Percentiles rank a stretch among this genome's conserved stretches.
Evolutionary conservation across 2,797 vertebrate species (phyloP).

Genomic region (Vultur gryphus): DNA sequence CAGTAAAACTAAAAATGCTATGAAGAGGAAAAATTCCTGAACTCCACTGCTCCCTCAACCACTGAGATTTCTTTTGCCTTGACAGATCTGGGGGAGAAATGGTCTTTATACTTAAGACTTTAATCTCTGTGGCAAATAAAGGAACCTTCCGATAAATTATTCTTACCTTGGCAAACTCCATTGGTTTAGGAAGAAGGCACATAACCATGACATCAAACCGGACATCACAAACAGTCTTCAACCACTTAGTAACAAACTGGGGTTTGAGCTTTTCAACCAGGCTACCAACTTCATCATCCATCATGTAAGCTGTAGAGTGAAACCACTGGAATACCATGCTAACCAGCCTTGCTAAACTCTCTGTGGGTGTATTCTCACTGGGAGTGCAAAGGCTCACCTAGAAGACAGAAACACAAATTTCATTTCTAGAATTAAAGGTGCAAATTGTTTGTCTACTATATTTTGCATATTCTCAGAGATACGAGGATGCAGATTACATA

Average conservation of each 20-base stretch:
- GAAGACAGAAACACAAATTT: slow-evolving; percentile 12
- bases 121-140: not conserved
- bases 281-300: slow-evolving; percentile 98
- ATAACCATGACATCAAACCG: slow-evolving; percentile 99
- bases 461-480: not conserved
- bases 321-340: slow-evolving; percentile 99
- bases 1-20: not conserved
- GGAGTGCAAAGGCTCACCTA: slow-evolving; percentile 98
- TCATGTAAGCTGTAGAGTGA: slow-evolving; percentile 98
- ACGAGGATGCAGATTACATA: not conserved
- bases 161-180: slow-evolving; percentile 96
- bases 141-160: not conserved
- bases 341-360: slow-evolving; percentile 94
- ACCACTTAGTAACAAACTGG: slow-evolving; percentile 98
- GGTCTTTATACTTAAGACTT: not conserved
- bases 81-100: not conserved
- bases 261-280: slow-evolving; percentile 98
- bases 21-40: not conserved
- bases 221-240: slow-evolving; percentile 97
- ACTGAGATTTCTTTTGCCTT: not conserved
- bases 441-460: not conserved
- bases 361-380: slow-evolving; percentile 97
- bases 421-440: not conserved
- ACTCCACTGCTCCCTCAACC: not conserved
- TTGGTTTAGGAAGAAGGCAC: slow-evolving; percentile 97